phyloP scores from a whole-genome alignment of 2,113 vertebrate genomes.

The Nothobranchius furzeri region DNA sequence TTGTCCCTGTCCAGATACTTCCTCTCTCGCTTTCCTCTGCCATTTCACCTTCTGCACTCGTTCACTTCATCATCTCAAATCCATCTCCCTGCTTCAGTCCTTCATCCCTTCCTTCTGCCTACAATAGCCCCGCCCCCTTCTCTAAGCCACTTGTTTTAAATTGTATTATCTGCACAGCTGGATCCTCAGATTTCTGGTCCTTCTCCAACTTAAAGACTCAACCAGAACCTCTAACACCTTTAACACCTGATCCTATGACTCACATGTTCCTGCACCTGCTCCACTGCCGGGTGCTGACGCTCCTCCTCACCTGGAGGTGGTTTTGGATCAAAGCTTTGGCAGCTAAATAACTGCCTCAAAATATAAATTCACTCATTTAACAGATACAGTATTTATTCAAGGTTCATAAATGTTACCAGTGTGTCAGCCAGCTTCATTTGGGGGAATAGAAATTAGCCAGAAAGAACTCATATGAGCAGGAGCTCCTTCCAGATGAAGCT shows the following conservation, averaged over 20 bases:
- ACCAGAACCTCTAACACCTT: too few relatives aligned
- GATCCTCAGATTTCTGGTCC: too few relatives aligned
- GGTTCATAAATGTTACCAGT: too few relatives aligned
- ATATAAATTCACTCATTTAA: too few relatives aligned
- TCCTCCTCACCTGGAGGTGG: not conserved
- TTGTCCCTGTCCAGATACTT: constrained; percentile 51
- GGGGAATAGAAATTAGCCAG: not conserved
- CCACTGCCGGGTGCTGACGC: too few relatives aligned
- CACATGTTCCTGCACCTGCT: too few relatives aligned
- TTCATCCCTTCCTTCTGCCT: not conserved
- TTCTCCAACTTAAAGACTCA: too few relatives aligned
- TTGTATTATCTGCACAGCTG: too few relatives aligned
- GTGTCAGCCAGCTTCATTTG: not conserved
- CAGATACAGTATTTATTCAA: too few relatives aligned
- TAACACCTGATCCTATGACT: not conserved
- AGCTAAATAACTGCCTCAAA: too few relatives aligned
- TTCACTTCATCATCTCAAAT: constrained; percentile 14
- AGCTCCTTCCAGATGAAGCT: not conserved
- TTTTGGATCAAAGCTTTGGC: not conserved
- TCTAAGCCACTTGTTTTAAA: too few relatives aligned
- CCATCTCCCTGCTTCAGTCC: constrained; percentile 6
- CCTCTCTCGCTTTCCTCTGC: constrained; percentile 30
- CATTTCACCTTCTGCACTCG: constrained; percentile 30
- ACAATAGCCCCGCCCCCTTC: too few relatives aligned
- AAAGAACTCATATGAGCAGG: not conserved